A percentile compares a stretch with the other conserved stretches of the same genome.
Evolutionary conservation across 35 echinoderm and acorn worm species (phyloP).

Genomic region (Heliocidaris erythrogramma): DNA sequence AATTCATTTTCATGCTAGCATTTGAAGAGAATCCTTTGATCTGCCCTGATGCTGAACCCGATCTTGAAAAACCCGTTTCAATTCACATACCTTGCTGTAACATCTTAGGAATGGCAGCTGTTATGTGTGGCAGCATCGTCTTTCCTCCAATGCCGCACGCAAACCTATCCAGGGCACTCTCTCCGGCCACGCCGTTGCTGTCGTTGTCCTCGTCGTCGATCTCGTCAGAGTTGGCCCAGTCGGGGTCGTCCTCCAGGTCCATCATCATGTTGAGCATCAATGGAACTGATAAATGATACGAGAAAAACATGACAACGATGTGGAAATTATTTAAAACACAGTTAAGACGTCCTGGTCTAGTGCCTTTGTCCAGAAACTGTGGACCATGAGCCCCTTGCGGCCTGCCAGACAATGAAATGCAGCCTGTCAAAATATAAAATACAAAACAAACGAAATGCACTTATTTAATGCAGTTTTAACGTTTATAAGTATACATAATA

Average conservation of each 20-base stretch:
- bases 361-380: too few species aligned
- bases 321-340: not conserved
- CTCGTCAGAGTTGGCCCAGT: constrained; percentile 88
- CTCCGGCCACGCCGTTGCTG: constrained; percentile 91
- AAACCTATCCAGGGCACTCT: constrained; percentile 98
- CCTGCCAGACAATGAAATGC: too few species aligned
- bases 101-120: constrained; percentile 71
- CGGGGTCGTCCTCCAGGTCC: constrained; percentile 92
- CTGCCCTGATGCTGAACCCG: too few species aligned
- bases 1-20: too few species aligned
- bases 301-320: not conserved
- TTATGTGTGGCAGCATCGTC: constrained; percentile 91
- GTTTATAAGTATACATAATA: too few species aligned
- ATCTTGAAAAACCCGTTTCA: too few species aligned
- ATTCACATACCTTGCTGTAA: constrained; percentile 73
- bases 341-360: too few species aligned
- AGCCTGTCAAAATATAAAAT: too few species aligned
- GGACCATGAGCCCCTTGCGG: too few species aligned
- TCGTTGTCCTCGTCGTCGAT: constrained; percentile 93
- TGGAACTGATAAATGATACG: constrained; percentile 63
- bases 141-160: constrained; percentile 97
- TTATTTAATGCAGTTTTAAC: too few species aligned
- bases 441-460: too few species aligned
- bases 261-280: constrained; percentile 96
- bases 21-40: too few species aligned